Evolutionary conservation across 2,888 invertebrate species (phyloP).

Genomic region (Ennomos erosarius): DNA sequence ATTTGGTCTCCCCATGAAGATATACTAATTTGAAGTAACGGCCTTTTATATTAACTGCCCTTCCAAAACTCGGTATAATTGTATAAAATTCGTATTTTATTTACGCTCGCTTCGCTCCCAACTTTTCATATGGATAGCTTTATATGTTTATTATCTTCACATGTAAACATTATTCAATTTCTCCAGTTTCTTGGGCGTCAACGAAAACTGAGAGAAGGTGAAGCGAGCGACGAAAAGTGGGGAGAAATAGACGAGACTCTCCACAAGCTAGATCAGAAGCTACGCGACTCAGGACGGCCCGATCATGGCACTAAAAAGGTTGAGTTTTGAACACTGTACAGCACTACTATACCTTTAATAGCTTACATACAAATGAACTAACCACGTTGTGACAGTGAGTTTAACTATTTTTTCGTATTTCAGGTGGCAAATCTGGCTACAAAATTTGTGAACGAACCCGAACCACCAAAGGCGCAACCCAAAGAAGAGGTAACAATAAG

Average conservation of each 20-base stretch:
- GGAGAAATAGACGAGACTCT: constrained; percentile 75
- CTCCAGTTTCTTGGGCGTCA: constrained; percentile 73
- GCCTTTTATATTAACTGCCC: too few species aligned
- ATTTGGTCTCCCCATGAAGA: too few species aligned
- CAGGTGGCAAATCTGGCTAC: constrained; percentile 94
- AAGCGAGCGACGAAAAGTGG: constrained; percentile 71
- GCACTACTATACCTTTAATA: too few species aligned
- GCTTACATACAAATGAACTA: too few species aligned
- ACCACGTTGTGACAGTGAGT: neutral
- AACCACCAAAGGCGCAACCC: constrained; percentile 59
- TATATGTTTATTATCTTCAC: too few species aligned
- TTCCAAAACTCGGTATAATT: too few species aligned
- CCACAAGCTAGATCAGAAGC: constrained; percentile 69
- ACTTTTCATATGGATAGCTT: too few species aligned
- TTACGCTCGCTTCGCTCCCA: too few species aligned
- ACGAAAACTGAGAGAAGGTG: constrained; percentile 69
- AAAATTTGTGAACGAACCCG: constrained; percentile 86
- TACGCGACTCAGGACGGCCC: constrained; percentile 73
- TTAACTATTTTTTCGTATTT: constrained; percentile 11
- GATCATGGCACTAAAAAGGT: constrained; percentile 86
- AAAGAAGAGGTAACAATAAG: constrained; percentile 53
- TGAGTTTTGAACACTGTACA: constrained; percentile 42
- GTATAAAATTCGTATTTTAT: too few species aligned
- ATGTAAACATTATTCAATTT: neutral
- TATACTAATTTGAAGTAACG: too few species aligned